A percentile compares a stretch with the other conserved stretches of the same genome.
phyloP scores from a whole-genome alignment of 2,888 invertebrate genomes.

The Anorthoa munda region DNA sequence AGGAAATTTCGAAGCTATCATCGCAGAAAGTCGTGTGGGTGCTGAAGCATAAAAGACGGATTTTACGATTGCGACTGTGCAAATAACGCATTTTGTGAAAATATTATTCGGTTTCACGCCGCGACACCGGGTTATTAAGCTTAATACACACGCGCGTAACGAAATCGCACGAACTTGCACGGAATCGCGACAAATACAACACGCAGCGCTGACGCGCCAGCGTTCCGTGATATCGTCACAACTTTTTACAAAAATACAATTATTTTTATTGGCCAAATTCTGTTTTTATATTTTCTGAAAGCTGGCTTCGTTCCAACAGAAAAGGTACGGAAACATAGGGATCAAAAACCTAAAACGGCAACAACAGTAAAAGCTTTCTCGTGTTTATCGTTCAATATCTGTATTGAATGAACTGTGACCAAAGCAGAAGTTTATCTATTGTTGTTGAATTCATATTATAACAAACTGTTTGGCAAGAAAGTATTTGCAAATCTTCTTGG shows the following conservation, averaged over 20 bases:
- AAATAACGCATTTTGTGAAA: conserved; percentile 67
- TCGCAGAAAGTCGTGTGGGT: conserved; percentile 39
- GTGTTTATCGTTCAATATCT: conserved; percentile 47
- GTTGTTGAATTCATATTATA: conserved; percentile 39
- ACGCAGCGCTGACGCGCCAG: conserved; percentile 22
- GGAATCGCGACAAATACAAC: neutral
- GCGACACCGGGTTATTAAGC: conserved; percentile 48
- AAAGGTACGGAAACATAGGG: conserved; percentile 47
- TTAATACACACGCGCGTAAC: conserved; percentile 50
- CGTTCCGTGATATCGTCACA: conserved; percentile 35
- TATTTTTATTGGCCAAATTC: conserved; percentile 54
- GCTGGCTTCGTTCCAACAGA: conserved; percentile 54
- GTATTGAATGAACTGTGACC: conserved; percentile 41
- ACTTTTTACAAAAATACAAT: conserved; percentile 54
- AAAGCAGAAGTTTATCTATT: conserved; percentile 43
- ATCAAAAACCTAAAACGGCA: conserved; percentile 45
- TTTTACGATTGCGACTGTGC: conserved; percentile 69
- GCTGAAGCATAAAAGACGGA: conserved; percentile 65
- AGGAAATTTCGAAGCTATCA: conserved; percentile 63
- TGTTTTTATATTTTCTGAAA: conserved; percentile 44
- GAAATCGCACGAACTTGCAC: conserved; percentile 6
- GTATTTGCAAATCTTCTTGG: conserved; percentile 34
- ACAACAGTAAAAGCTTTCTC: conserved; percentile 52
- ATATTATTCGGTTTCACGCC: conserved; percentile 58
- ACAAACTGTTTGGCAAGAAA: conserved; percentile 30